Evolutionary conservation across 2,797 vertebrate species (phyloP), one percentile per base, ranked within the genome.

Genomic region (Mus minutoides): DNA sequence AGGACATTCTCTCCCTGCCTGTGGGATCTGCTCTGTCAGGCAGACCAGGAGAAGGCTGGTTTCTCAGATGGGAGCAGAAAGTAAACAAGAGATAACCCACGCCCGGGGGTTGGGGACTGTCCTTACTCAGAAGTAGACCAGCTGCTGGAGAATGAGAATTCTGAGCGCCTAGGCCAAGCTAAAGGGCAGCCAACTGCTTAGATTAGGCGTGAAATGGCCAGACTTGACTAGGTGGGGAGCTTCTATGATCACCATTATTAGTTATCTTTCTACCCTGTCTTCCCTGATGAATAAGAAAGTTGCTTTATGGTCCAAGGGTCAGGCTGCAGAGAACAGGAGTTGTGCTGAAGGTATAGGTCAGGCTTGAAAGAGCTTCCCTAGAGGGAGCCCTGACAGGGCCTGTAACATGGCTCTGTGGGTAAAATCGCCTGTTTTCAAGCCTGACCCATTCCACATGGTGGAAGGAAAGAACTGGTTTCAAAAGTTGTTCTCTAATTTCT

Each of bases 21-120:
- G 60, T 80, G 40, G 69, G 31, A 73, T 52, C 90, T 90, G 84
- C n/a, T 22, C 24, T 16, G 85, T 82, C 49, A 11, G 26, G 77
- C 14, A 16, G 19, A 64, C 40, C 31, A 60, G 75, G 37, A 52
- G 80, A 64, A 87, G 49, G 31, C 75, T 87, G 56, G 43, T 56
- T 91, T 93, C 88, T 94, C 37, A 58, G 83, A 80, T 19, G 43
- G 17, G 21, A 88, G 37, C 22, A 89, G 79, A 84, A 91, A 49
- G 13, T 0, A 34, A 82, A 37, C 5, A 14, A 71, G 49, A 85
- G 31, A 12, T 21, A 14, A 90, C 12, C 34, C 40, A 75, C 9
- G 16, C 16, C 8, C 67, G 22, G 10, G 26, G 21, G 2, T 34
- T 26, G 12, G 26, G 21, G 3, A 80, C 29, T 12, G 29, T 40